Evolutionary conservation across 2,797 vertebrate species (phyloP).

Genomic region (Sorex maritimensis): DNA sequence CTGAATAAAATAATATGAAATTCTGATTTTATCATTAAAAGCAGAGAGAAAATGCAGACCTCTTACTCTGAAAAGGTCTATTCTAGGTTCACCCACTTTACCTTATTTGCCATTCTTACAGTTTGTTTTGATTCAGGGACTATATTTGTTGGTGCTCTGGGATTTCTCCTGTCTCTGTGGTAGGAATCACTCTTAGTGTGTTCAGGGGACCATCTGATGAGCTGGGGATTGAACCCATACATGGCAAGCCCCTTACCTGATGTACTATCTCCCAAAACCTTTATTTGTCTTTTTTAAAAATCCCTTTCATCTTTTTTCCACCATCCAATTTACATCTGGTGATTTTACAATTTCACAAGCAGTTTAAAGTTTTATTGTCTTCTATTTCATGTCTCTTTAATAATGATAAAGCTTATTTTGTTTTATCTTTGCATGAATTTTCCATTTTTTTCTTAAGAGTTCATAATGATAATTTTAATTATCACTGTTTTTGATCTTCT

Average conservation of each 20-base stretch:
- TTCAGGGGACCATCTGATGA: too few species aligned
- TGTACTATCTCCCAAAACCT: too few species aligned
- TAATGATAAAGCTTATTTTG: background rate
- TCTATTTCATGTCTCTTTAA: conserved; percentile 41
- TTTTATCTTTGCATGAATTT: conserved; percentile 35
- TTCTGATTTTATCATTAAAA: conserved; percentile 53
- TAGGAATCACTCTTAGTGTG: too few species aligned
- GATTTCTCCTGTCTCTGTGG: too few species aligned
- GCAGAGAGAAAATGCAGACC: background rate
- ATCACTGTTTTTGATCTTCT: conserved; percentile 9
- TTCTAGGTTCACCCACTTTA: conserved; percentile 11
- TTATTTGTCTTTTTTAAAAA: background rate
- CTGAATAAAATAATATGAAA: background rate
- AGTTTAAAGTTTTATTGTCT: conserved; percentile 47
- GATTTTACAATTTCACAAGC: conserved; percentile 46
- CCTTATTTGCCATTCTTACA: background rate
- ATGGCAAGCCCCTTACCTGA: too few species aligned
- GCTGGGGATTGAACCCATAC: too few species aligned
- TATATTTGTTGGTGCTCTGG: background rate
- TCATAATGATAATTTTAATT: conserved; percentile 14
- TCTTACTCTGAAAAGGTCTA: background rate
- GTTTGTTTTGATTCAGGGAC: background rate
- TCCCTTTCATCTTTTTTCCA: background rate
- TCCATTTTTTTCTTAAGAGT: background rate
- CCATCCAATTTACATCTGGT: conserved; percentile 17